Base-by-base conservation (phyloP, 1,140 invertebrate genomes). In the Cryptotermes secundus region DNA sequence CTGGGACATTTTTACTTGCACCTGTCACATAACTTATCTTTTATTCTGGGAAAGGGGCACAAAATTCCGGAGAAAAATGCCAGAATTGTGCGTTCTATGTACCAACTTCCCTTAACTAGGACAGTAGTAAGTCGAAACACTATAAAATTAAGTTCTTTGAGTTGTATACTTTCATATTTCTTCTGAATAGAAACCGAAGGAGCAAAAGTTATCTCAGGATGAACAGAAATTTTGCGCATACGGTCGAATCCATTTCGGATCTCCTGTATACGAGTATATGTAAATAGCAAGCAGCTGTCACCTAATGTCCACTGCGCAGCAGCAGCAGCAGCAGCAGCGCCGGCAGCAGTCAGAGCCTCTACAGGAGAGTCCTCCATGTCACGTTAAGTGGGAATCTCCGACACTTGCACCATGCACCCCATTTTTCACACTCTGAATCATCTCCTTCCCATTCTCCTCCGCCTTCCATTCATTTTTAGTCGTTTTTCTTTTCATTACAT, bases 351-450 rank as follows among this genome's bases (percentile, higher is more conserved):
- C n/a, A 72, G 26, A 72, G 14, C n/a, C 59, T 72, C 59, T 16
- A n/a, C 59, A 7, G 4, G 59, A 72, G 59, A 72, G 59, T 72
- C 59, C 59, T 72, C 59, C 59, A 31, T 31, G 59, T 72, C 59
- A 72, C n/a, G 26, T 72, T 72, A 72, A 72, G 59, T 72, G 59
- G 59, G 59, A 26, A 72, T 72, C 59, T 72, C 59, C 59, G 59
- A 72, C 59, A 72, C 59, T 72, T 72, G 59, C 59, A 72, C 59
- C 26, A 31, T n/a, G 59, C 59, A 72, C 59, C 59, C 59, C 59
- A 72, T 72, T 72, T 72, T 72, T 72, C 59, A 72, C n/a, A 72
- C 59, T 26, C 59, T 7, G 59, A 72, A 72, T 31, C 59, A 12
- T 31, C n/a, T 72, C 31, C 31, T n/a, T n/a, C 26, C 59, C 9